Evolutionary conservation across 1,140 invertebrate species (phyloP).

Genomic region (Drosophila nigromelanica): DNA sequence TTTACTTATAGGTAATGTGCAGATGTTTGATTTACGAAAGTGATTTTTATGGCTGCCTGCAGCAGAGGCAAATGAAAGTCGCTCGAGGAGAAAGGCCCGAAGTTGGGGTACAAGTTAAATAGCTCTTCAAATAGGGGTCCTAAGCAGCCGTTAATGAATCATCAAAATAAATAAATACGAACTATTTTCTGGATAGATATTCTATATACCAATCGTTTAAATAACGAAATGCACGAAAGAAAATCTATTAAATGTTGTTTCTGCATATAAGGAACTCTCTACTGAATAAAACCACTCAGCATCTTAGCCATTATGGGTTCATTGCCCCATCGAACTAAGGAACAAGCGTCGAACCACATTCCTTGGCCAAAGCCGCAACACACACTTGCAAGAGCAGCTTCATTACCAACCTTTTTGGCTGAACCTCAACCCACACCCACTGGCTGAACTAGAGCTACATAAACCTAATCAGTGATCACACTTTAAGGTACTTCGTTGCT

Average conservation of each 20-base stretch:
- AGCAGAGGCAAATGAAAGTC: conserved; percentile 32
- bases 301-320: conserved; percentile 10
- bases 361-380: conserved; percentile 16
- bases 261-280: too few species aligned
- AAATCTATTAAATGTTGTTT: too few species aligned
- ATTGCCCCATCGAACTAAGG: conserved; percentile 11
- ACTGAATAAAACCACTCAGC: neutral
- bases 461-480: conserved; percentile 67
- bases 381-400: conserved; percentile 8
- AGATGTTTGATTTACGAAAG: conserved; percentile 71
- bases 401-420: conserved; percentile 18
- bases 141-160: conserved; percentile 1
- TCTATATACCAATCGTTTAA: too few species aligned
- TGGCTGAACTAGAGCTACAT: conserved; percentile 18
- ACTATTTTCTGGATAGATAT: neutral
- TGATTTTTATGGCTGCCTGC: conserved; percentile 42
- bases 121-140: conserved; percentile 4
- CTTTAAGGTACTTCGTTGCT: conserved; percentile 48
- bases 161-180: conserved; percentile 3
- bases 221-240: too few species aligned
- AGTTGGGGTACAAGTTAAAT: conserved; percentile 1
- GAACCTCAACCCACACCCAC: conserved; percentile 32
- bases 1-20: conserved; percentile 55
- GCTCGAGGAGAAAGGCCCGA: conserved; percentile 38
- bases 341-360: conserved; percentile 24